phyloP scores from a whole-genome alignment of 1,140 invertebrate species.

The Leptopilina boulardi region DNA sequence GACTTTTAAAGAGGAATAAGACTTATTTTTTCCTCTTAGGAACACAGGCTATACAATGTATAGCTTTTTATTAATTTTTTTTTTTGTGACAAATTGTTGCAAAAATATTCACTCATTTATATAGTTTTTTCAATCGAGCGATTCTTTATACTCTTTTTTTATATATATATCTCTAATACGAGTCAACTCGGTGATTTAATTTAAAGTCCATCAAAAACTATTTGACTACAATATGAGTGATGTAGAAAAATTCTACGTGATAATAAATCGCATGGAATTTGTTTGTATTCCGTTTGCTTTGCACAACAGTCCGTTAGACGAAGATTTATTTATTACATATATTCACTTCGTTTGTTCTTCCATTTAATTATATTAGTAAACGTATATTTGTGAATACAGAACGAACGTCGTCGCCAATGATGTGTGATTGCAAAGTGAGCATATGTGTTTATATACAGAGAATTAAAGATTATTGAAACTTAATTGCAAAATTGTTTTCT shows the following conservation, averaged over 20 bases:
- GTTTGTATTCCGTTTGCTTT: background rate
- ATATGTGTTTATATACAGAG: constrained; percentile 67
- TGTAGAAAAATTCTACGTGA: background rate
- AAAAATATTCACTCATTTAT: constrained; percentile 13
- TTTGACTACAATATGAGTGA: background rate
- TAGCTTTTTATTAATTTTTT: constrained; percentile 41
- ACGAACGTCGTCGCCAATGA: constrained; percentile 50
- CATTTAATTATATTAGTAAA: constrained; percentile 51
- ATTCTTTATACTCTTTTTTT: constrained; percentile 33
- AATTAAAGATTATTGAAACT: constrained; percentile 51
- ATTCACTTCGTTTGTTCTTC: constrained; percentile 64
- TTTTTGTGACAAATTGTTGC: background rate
- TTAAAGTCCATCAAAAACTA: background rate
- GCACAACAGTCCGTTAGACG: constrained; percentile 8
- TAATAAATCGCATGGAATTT: background rate
- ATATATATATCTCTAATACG: background rate
- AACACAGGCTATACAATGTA: constrained; percentile 54
- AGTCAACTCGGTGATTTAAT: background rate
- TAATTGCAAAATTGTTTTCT: constrained; percentile 41
- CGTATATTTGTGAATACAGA: constrained; percentile 42
- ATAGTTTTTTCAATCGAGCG: constrained; percentile 8
- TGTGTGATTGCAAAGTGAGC: constrained; percentile 64
- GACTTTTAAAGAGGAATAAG: constrained; percentile 35
- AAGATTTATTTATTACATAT: constrained; percentile 47
- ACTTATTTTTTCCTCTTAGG: constrained; percentile 45